Evolutionary conservation across 2,113 vertebrate genomes (phyloP), one percentile per base, ranked within the genome.

Genomic region (Etheostoma spectabile): DNA sequence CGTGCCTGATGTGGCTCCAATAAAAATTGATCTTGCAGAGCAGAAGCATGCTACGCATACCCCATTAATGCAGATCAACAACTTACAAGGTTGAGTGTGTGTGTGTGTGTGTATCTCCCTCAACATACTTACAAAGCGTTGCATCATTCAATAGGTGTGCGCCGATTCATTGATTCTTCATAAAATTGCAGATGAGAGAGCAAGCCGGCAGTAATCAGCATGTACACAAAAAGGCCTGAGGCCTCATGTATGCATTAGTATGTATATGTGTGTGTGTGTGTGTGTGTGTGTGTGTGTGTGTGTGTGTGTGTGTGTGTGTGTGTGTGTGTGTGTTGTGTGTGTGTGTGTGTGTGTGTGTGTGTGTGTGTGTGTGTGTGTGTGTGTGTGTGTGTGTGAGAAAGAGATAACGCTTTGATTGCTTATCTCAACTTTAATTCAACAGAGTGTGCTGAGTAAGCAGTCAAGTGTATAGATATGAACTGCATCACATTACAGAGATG

Each of bases 1-100:
- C 1, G 68, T 16, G 24, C 65, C 65, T n/a, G 24, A 74, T 52
- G 67, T 18, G 48, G 80, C 88, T 48, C 67, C 79, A 65, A 89
- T 86, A 84, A 88, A 90, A 89, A 91, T 92, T 55, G 88, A 93
- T 93, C 68, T 63, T 56, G 70, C 38, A 51, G 77, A 80, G 87
- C 46, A 84, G 64, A 84, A 64, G 84, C 66, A 79, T 72, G 84
- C 80, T 66, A 62, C 60, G 72, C 83, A 85, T 74, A 67, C 76
- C 59, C 81, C 82, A 86, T 90, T 91, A 91, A 91, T 79, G 88
- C 88, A 87, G 88, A 91, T 89, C 89, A 91, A 89, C 82, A 62
- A 30, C 56, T 76, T 52, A 27, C 81, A 74, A 80, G 84, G 74
- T 83, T 30, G 22, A 77, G 83, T 57, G 56, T 48, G 60, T 19